Conservation (phyloP, 1,140 invertebrate species). For the Lineus longissimus region DNA sequence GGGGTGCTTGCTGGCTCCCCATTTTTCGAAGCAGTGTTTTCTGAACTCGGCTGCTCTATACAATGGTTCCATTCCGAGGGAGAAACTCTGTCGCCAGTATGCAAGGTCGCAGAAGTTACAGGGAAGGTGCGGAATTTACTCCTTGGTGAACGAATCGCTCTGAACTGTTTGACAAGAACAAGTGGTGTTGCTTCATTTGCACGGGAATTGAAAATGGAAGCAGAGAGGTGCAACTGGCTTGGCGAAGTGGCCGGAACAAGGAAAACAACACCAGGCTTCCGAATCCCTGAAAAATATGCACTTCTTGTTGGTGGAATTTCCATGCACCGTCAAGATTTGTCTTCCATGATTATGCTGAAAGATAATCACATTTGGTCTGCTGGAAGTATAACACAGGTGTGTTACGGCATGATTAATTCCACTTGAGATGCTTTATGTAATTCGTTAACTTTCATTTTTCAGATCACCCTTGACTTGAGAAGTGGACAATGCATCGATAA, state of each 20-base stretch:
- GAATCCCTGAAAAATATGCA: constrained; percentile 57
- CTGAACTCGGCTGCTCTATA: constrained; percentile 49
- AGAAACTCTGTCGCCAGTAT: constrained; percentile 29
- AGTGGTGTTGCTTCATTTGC: constrained; percentile 55
- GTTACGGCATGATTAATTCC: neutral
- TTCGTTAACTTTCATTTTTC: too few relatives aligned
- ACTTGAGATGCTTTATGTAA: neutral
- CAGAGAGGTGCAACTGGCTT: constrained; percentile 35
- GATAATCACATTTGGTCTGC: constrained; percentile 57
- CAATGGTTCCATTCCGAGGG: constrained; percentile 49
- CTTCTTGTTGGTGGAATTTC: constrained; percentile 53
- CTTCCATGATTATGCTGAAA: constrained; percentile 58
- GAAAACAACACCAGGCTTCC: constrained; percentile 58
- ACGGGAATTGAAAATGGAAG: constrained; percentile 28
- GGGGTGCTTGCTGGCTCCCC: constrained; percentile 55
- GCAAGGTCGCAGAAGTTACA: constrained; percentile 41
- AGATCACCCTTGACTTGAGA: too few relatives aligned
- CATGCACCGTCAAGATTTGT: constrained; percentile 55
- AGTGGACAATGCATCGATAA: too few relatives aligned
- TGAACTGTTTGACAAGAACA: constrained; percentile 52
- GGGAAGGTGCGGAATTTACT: constrained; percentile 52
- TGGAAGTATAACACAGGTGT: constrained; percentile 51
- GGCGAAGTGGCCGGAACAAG: constrained; percentile 54
- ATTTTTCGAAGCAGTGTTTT: constrained; percentile 54
- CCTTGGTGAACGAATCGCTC: constrained; percentile 52